These are phyloP conservation scores for Holacanthella duospinosa DNA, from an alignment of 2,888 invertebrate species.

Conservation along the genomic window DNA sequence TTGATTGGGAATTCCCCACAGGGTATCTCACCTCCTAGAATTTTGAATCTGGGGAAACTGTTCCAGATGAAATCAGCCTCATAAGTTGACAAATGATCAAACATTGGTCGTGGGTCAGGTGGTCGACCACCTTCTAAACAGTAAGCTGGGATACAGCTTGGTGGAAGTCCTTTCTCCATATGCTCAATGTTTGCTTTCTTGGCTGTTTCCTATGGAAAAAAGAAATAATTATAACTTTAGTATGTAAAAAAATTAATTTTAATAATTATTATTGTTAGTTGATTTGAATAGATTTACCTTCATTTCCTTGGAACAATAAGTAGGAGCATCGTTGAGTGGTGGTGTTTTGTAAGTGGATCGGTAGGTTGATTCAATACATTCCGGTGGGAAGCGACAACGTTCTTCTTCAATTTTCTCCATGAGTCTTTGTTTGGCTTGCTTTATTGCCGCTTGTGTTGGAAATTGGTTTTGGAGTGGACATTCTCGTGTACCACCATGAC, in stretches of 20 bases:
- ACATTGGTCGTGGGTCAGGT: conserved; percentile 32
- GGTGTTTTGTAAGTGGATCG: conserved; percentile 29
- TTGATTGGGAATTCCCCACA: conserved; percentile 25
- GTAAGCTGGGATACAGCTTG: conserved; percentile 29
- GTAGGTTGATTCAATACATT: conserved; percentile 31
- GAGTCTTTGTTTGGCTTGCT: conserved; percentile 27
- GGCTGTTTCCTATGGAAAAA: conserved; percentile 20
- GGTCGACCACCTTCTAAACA: conserved; percentile 33
- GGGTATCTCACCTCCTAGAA: conserved; percentile 31
- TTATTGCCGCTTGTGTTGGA: conserved; percentile 32
- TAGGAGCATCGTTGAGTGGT: conserved; percentile 25
- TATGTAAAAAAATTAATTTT: conserved; percentile 1
- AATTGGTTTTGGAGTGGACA: conserved; percentile 35
- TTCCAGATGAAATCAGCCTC: conserved; percentile 34
- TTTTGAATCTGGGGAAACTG: conserved; percentile 18
- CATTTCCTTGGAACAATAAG: conserved; percentile 28
- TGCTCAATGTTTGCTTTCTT: conserved; percentile 19
- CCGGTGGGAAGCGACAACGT: conserved; percentile 31
- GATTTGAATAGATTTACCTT: conserved; percentile 13
- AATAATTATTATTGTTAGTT: background rate
- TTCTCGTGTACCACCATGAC: conserved; percentile 32
- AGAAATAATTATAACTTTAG: background rate
- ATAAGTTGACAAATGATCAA: conserved; percentile 36
- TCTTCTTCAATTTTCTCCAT: conserved; percentile 31
- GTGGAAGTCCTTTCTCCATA: conserved; percentile 28